A percentile compares a stretch with the other conserved stretches of the same genome.
Evolutionary conservation across 2,888 invertebrate species (phyloP).

Genomic region (Pristionchus exspectatus): DNA sequence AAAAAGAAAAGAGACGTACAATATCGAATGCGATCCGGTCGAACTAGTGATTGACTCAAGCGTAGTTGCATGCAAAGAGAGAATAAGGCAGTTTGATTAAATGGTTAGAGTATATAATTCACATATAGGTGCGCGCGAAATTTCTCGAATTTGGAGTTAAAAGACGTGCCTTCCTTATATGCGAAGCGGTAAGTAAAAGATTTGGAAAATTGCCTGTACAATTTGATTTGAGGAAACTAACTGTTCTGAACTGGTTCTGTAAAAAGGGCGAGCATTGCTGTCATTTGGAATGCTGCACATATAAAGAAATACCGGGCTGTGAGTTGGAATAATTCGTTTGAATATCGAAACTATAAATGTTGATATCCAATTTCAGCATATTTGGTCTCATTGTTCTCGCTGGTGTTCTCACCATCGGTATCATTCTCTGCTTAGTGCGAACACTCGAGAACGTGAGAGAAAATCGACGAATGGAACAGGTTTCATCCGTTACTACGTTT

Average conservation of each 20-base stretch:
- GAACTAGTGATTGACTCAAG: background rate
- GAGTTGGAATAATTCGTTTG: background rate
- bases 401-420: background rate
- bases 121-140: background rate
- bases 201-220: too few species aligned
- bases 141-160: background rate
- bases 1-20: background rate
- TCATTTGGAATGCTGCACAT: constrained; percentile 16
- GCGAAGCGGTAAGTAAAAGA: background rate
- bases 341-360: background rate
- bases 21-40: background rate
- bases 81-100: background rate
- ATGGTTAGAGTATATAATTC: background rate
- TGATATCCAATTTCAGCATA: background rate
- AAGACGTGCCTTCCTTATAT: background rate
- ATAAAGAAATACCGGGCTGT: constrained; percentile 17
- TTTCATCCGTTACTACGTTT: background rate
- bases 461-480: constrained; percentile 27
- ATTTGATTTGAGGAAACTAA: background rate
- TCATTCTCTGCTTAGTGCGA: background rate
- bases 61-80: constrained; percentile 11
- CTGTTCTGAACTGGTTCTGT: constrained; percentile 27
- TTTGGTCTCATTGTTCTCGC: background rate
- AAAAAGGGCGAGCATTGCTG: constrained; percentile 10
- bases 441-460: background rate